phyloP scores from a whole-genome alignment of 2,113 vertebrate genomes.

The Upupa epops region DNA sequence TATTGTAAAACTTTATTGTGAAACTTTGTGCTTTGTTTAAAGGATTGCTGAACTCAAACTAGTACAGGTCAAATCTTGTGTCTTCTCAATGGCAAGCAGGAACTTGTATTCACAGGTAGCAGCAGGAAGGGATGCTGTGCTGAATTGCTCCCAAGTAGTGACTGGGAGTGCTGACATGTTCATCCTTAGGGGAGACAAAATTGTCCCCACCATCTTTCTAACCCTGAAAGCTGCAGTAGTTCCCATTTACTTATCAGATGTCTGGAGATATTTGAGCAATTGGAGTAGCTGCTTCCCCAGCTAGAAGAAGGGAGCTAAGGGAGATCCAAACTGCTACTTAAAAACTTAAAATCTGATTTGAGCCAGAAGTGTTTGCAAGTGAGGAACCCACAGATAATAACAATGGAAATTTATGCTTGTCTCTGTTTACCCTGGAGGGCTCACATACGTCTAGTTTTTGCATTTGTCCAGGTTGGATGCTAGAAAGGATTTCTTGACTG shows the following conservation, averaged over 20 bases:
- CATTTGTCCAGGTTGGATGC: too few relatives aligned
- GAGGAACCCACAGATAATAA: conserved; percentile 47
- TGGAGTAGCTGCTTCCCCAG: background rate
- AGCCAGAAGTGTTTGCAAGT: conserved; percentile 46
- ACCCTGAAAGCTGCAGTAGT: background rate
- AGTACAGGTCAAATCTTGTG: background rate
- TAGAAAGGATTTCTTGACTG: too few relatives aligned
- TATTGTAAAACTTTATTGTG: background rate
- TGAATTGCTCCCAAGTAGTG: background rate
- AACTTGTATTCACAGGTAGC: background rate
- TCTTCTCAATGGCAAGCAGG: background rate
- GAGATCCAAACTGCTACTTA: background rate
- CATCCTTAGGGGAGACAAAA: background rate
- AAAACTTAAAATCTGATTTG: background rate
- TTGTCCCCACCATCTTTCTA: background rate
- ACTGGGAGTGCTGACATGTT: background rate
- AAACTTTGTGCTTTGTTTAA: background rate
- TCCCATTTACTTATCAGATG: background rate
- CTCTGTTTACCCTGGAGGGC: conserved; percentile 54
- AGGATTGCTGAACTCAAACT: background rate
- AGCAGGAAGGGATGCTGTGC: background rate
- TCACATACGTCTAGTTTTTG: background rate
- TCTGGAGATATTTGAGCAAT: background rate
- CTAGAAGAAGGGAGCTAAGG: background rate
- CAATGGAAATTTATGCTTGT: conserved; percentile 23